Base-by-base conservation (phyloP, 1,140 invertebrate genomes). In the Ruditapes philippinarum region DNA sequence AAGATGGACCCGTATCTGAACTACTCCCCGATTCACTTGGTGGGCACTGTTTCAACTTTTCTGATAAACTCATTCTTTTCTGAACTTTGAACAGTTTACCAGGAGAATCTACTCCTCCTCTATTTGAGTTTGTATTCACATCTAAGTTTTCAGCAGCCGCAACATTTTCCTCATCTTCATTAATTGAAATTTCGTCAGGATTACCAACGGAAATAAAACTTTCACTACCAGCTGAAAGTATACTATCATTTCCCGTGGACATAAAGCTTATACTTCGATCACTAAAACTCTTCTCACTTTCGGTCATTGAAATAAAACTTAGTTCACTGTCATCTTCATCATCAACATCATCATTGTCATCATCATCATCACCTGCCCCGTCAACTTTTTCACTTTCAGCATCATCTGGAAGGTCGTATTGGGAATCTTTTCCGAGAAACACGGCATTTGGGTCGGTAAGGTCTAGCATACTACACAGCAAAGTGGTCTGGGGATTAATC, bases 401-500 rank as follows among this genome's bases (percentile, higher is more conserved):
- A 33, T 90, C 88, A 40, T 49, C 70, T 17, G 76, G 60, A n/a
- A 80, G 45, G 11, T 84, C 89, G 11, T 60, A 62, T 83, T 86
- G 81, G 33, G 89, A 89, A 86, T 93, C 94, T 84, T 93, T 90
- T 19, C 92, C 95, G 0, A 93, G 89, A 38, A 96, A 91, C 19
- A 94, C 91, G 45, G 93, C 91, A 90, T 96, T 95, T 0, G 98
- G 98, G 96, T 99, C 98, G 89, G 97, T 97, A 19, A 99, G 97
- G 11, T 97, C 96, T 25, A 99, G 95, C 94, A 96, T 97, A n/a
- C 97, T 96, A 96, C 98, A 99, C 79, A 99, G 97, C 57, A 96
- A 93, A 11, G 96, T 97, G 9, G 98, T 99, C 95, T 99, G 98
- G 25, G 97, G 97, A 96, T 99, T 99, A 9, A 92, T 89, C 33